A percentile compares a stretch with the other conserved stretches of the same genome.
Evolutionary conservation across 2,113 vertebrate species (phyloP).

Genomic region (Pomatostomus ruficeps): DNA sequence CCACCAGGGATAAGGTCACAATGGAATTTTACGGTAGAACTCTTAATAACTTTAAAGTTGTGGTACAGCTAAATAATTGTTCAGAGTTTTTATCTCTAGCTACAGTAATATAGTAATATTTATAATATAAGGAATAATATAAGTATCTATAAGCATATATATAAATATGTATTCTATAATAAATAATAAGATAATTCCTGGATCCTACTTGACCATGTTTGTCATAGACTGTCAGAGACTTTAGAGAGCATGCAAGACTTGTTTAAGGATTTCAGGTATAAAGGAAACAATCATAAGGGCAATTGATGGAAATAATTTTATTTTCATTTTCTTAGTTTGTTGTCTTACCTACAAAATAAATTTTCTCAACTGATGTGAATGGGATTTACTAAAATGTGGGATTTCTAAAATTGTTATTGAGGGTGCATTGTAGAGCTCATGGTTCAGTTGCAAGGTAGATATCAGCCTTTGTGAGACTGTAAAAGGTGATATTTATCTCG

Average conservation of each 20-base stretch:
- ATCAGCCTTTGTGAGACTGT: neutral
- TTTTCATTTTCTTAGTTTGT: neutral
- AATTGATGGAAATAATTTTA: neutral
- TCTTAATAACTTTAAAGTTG: neutral
- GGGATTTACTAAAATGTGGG: neutral
- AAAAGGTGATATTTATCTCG: neutral
- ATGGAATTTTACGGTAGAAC: neutral
- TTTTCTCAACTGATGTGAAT: neutral
- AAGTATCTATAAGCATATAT: neutral
- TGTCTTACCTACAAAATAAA: neutral
- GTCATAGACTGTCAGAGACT: neutral
- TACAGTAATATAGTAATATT: neutral
- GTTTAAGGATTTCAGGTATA: neutral
- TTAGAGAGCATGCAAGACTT: neutral
- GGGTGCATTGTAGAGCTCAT: neutral
- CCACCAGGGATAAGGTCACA: neutral
- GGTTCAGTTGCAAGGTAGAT: neutral
- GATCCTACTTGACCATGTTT: neutral
- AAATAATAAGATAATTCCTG: neutral
- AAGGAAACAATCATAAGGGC: neutral
- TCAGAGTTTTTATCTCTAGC: neutral
- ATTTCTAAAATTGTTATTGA: neutral
- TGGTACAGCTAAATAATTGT: neutral
- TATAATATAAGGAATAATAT: neutral
- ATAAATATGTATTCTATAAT: neutral